Evolutionary conservation across 2,888 invertebrate species (phyloP).

Genomic region (Phymatocera aterrima): DNA sequence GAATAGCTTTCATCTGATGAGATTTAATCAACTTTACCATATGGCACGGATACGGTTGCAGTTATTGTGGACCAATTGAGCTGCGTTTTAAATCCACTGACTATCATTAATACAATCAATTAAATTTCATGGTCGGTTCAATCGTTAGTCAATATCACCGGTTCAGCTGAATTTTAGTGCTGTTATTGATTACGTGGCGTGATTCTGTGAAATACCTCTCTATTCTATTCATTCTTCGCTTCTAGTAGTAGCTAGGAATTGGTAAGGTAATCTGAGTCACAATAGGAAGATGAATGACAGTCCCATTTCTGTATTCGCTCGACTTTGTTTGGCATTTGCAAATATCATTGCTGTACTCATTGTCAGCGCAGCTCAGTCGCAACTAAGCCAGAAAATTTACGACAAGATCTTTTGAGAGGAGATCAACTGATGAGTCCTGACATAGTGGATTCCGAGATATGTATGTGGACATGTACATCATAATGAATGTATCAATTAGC

Average conservation of each 20-base stretch:
- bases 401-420: background rate
- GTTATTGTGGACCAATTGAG: background rate
- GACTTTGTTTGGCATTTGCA: background rate
- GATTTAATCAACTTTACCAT: background rate
- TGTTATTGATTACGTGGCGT: background rate
- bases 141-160: background rate
- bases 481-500: background rate
- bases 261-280: constrained; percentile 10
- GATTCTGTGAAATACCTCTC: background rate
- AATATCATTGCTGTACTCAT: background rate
- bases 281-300: background rate
- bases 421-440: background rate
- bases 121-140: background rate
- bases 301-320: background rate
- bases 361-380: too few relatives aligned
- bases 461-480: too few relatives aligned
- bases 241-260: background rate
- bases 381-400: background rate
- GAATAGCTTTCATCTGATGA: background rate
- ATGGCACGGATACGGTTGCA: background rate
- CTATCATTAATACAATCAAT: background rate
- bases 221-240: background rate
- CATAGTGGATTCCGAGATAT: too few relatives aligned
- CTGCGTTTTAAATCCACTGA: background rate
- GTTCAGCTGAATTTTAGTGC: background rate